A percentile compares a stretch with the other conserved stretches of the same genome.
Evolutionary conservation across 2,888 invertebrate species (phyloP).

Genomic region (Crocallis elinguaria): DNA sequence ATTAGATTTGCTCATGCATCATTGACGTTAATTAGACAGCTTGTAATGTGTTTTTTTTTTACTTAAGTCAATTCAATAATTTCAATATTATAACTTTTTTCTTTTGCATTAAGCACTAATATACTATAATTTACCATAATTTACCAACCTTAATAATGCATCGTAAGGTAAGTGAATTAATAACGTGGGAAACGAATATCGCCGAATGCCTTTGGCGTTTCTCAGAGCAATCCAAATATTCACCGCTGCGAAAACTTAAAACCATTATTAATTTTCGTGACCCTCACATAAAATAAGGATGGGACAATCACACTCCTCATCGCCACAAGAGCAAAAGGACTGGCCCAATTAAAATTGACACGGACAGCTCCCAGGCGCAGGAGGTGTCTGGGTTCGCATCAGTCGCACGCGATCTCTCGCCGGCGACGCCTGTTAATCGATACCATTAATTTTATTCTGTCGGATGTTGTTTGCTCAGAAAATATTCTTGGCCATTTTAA

Average conservation of each 20-base stretch:
- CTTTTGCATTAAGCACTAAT: no score
- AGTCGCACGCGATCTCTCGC: conserved; percentile 77
- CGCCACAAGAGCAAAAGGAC: conserved; percentile 69
- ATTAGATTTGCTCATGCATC: no score
- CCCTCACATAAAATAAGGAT: conserved; percentile 71
- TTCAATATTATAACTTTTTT: no score
- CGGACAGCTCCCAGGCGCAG: conserved; percentile 66
- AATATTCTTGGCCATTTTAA: conserved; percentile 68
- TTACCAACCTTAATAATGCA: no score
- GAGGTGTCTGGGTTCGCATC: conserved; percentile 70
- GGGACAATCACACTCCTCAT: conserved; percentile 68
- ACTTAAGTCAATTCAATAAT: no score
- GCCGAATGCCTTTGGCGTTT: conserved; percentile 19
- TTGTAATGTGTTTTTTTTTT: no score
- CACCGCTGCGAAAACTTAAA: conserved; percentile 20
- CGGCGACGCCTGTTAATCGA: conserved; percentile 73
- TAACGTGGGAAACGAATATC: conserved; percentile 5
- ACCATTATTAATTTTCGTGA: conserved; percentile 62
- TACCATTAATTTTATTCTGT: conserved; percentile 78
- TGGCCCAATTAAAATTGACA: conserved; percentile 83
- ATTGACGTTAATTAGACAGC: no score
- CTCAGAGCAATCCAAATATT: conserved; percentile 25
- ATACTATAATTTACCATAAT: no score
- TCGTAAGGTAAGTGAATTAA: no score
- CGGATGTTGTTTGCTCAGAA: conserved; percentile 65